phyloP scores from a whole-genome alignment of 2,797 vertebrate species.

The Chloroceryle inda region DNA sequence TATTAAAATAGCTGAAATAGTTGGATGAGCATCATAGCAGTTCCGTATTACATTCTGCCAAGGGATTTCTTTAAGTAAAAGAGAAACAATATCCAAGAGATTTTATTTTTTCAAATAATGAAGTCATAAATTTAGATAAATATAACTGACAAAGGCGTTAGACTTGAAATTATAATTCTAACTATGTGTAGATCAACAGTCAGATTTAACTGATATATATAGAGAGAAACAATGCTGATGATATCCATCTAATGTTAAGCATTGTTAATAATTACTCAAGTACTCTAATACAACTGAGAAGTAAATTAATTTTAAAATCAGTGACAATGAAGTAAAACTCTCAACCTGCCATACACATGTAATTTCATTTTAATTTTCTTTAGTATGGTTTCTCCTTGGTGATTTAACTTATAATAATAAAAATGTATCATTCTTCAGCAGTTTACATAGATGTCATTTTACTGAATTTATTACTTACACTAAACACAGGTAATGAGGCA shows the following conservation, averaged over 20 bases:
- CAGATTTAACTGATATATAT: not conserved
- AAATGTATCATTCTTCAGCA: not conserved
- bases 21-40: not conserved
- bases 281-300: not conserved
- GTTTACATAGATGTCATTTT: not conserved
- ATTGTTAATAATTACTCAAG: not conserved
- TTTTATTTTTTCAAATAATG: not conserved
- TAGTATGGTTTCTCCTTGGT: not conserved
- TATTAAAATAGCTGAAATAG: not conserved
- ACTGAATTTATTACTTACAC: not conserved
- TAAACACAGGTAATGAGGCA: not conserved
- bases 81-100: not conserved
- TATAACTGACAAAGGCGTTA: not conserved
- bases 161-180: not conserved
- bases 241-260: not conserved
- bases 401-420: not conserved
- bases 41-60: not conserved
- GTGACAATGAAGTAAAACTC: not conserved
- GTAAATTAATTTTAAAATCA: not conserved
- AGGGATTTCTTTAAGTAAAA: not conserved
- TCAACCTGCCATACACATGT: not conserved
- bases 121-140: not conserved
- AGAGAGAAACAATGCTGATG: not conserved
- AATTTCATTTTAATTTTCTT: not conserved
- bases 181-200: not conserved